These are phyloP conservation scores for Cyanocitta stelleri DNA, from an alignment of 2,113 vertebrate species.

Conservation along the genomic window DNA sequence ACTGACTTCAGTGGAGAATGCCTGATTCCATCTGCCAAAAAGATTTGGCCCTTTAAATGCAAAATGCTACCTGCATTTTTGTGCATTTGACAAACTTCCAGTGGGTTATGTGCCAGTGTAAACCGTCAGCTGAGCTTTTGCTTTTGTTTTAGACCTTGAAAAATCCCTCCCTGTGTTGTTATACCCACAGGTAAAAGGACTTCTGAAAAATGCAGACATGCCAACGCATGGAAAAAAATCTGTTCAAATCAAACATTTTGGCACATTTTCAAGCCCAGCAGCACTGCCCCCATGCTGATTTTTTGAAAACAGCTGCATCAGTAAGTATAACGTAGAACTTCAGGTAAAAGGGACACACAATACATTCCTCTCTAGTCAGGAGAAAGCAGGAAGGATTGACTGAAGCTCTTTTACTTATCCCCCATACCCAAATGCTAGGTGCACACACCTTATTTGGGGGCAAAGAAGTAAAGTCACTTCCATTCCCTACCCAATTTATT, in stretches of 20 bases:
- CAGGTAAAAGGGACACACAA: not conserved
- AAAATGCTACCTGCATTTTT: not conserved
- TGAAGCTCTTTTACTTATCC: not conserved
- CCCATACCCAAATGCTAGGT: not conserved
- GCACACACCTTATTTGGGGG: not conserved
- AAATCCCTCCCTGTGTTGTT: not conserved
- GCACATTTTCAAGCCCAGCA: not conserved
- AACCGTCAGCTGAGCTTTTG: not conserved
- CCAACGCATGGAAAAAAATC: not conserved
- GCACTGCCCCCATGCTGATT: not conserved
- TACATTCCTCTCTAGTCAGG: not conserved
- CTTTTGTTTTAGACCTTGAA: not conserved
- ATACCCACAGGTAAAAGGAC: not conserved
- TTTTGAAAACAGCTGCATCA: not conserved
- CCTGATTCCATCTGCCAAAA: not conserved
- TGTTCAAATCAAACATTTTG: not conserved
- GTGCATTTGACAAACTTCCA: not conserved
- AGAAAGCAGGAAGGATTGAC: not conserved
- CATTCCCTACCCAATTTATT: not conserved
- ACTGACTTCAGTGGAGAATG: not conserved
- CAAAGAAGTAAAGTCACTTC: not conserved
- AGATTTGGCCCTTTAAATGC: not conserved
- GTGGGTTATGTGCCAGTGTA: not conserved
- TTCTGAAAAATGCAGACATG: not conserved
- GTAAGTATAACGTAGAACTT: not conserved